These are phyloP conservation scores for Spongilla lacustris DNA, from an alignment of 37 sponge, comb jelly and placozoan genomes.

Conservation along the genomic window DNA sequence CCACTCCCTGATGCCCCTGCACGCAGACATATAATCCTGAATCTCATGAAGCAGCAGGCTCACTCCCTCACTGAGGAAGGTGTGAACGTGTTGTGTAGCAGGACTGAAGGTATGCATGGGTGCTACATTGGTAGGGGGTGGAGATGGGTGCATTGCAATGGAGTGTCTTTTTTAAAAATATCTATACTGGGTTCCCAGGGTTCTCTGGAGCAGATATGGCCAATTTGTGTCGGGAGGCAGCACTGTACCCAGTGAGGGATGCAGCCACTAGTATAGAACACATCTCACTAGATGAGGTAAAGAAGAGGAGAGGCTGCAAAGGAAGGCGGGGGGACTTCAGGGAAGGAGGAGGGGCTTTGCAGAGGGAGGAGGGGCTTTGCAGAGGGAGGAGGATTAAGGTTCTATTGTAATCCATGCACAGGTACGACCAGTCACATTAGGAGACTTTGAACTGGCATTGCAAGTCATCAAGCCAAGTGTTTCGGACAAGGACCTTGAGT, in stretches of 20 bases:
- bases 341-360: background rate
- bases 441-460: slow-evolving; percentile 85
- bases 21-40: slow-evolving; percentile 76
- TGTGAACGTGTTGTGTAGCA: slow-evolving; percentile 42
- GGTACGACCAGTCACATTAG: slow-evolving; percentile 81
- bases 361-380: background rate
- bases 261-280: slow-evolving; percentile 65
- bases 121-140: too few relatives aligned
- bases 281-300: slow-evolving; percentile 85
- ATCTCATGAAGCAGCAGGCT: slow-evolving; percentile 77
- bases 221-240: slow-evolving; percentile 94
- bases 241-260: slow-evolving; percentile 89
- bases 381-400: background rate
- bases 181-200: slow-evolving; percentile 47
- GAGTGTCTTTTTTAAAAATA: background rate
- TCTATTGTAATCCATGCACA: slow-evolving; percentile 19
- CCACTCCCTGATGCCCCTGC: slow-evolving; percentile 92
- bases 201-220: slow-evolving; percentile 99
- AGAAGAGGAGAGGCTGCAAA: background rate
- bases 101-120: slow-evolving; percentile 79
- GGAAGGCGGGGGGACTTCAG: background rate
- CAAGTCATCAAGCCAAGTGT: slow-evolving; percentile 86
- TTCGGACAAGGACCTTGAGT: slow-evolving; percentile 78
- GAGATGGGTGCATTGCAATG: background rate
- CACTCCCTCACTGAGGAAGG: slow-evolving; percentile 75